phyloP scores from a whole-genome alignment of 2,888 invertebrate species.

The Melinaea marsaeus region DNA sequence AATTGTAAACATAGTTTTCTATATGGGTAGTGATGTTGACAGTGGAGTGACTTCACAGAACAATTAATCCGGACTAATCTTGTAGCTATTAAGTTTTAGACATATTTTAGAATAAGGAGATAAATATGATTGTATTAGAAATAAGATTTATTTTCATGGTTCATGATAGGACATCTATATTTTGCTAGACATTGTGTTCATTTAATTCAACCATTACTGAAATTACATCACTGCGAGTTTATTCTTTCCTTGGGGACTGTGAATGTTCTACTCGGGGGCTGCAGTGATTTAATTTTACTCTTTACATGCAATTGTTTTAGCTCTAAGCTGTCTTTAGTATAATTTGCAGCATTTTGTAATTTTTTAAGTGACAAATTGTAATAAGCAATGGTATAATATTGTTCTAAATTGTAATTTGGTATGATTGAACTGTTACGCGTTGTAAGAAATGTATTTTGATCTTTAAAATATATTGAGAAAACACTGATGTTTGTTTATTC shows the following conservation, averaged over 20 bases:
- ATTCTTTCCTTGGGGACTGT: conserved; percentile 12
- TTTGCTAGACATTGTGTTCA: conserved; percentile 52
- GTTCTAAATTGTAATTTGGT: conserved; percentile 68
- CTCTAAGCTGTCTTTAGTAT: conserved; percentile 60
- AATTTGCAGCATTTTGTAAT: conserved; percentile 65
- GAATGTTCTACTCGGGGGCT: conserved; percentile 33
- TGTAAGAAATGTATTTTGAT: conserved; percentile 76
- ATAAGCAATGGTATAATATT: conserved; percentile 50
- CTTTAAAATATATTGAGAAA: conserved; percentile 73
- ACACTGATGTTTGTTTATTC: conserved; percentile 46
- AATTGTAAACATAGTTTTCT: conserved; percentile 63
- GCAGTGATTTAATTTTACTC: conserved; percentile 46
- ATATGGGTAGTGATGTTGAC: conserved; percentile 63
- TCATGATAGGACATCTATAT: conserved; percentile 59
- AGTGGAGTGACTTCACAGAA: conserved; percentile 66
- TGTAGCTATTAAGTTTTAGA: conserved; percentile 64
- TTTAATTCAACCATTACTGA: conserved; percentile 33
- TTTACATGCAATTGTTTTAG: conserved; percentile 38
- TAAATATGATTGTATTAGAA: conserved; percentile 70
- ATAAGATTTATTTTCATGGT: conserved; percentile 66
- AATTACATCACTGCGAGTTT: conserved; percentile 48
- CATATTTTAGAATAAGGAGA: conserved; percentile 69
- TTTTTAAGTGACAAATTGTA: conserved; percentile 56
- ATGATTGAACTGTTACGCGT: conserved; percentile 72
- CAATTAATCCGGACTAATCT: conserved; percentile 67